A percentile compares a stretch with the other conserved stretches of the same genome.
These are phyloP conservation scores for Cybosia mesomella DNA, from an alignment of 2,888 invertebrate species.

Conservation along the genomic window DNA sequence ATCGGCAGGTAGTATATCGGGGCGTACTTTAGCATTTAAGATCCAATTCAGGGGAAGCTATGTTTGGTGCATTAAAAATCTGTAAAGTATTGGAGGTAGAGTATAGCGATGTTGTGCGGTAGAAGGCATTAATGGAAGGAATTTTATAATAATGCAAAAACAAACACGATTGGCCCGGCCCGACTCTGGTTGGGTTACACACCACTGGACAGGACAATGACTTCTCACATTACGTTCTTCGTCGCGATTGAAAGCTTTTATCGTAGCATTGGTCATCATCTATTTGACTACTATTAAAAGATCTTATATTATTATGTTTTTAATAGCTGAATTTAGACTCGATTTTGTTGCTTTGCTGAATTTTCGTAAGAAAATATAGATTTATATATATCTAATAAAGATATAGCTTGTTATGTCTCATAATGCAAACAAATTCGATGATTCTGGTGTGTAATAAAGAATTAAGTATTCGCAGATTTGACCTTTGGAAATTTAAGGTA, in stretches of 20 bases:
- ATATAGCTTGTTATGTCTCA: no score
- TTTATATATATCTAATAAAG: no score
- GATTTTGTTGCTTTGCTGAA: background rate
- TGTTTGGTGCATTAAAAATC: constrained; percentile 9
- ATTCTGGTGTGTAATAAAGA: no score
- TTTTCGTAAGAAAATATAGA: background rate
- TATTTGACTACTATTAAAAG: constrained; percentile 7
- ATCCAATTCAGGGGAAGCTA: constrained; percentile 25
- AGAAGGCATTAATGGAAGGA: constrained; percentile 58
- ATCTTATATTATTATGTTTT: background rate
- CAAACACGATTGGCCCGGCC: constrained; percentile 76
- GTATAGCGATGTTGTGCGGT: constrained; percentile 37
- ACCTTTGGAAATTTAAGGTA: no score
- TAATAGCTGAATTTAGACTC: no score
- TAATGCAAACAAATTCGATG: background rate
- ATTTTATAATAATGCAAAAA: constrained; percentile 83
- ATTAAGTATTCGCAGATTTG: no score
- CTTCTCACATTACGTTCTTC: constrained; percentile 56
- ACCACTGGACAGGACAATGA: constrained; percentile 80
- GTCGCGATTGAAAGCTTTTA: constrained; percentile 40
- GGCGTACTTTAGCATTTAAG: background rate
- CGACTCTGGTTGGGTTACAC: constrained; percentile 66
- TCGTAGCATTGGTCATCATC: constrained; percentile 19
- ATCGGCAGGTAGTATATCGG: background rate
- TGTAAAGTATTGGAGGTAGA: constrained; percentile 50